phyloP scores from a whole-genome alignment of 2,888 invertebrate species.

The Drosophila monieri region DNA sequence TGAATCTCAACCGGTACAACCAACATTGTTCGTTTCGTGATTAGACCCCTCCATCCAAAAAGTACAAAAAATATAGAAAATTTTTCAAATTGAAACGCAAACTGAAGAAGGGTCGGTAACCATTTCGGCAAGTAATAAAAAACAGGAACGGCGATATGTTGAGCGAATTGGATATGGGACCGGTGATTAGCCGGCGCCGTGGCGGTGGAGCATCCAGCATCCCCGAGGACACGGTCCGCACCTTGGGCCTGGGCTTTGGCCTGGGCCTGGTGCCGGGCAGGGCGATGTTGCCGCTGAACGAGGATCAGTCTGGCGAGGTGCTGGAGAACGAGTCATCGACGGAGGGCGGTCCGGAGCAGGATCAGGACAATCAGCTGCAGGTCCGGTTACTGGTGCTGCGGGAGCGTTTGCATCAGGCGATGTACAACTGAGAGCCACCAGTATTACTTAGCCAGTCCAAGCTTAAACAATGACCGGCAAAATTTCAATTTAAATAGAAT shows the following conservation, averaged over 20 bases:
- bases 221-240: background rate
- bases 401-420: constrained; percentile 57
- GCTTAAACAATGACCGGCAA: background rate
- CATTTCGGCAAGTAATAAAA: background rate
- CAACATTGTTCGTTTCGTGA: constrained; percentile 3
- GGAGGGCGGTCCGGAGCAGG: constrained; percentile 13
- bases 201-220: constrained; percentile 42
- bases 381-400: constrained; percentile 52
- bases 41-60: background rate
- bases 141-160: constrained; percentile 7
- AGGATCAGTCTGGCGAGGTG: background rate
- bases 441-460: background rate
- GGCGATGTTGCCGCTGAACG: background rate
- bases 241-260: background rate
- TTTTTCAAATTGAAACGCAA: background rate
- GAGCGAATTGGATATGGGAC: constrained; percentile 6
- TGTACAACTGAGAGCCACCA: constrained; percentile 43
- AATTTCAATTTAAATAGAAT: constrained; percentile 1
- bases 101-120: background rate
- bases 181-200: constrained; percentile 14
- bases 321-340: background rate
- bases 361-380: constrained; percentile 55
- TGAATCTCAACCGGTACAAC: constrained; percentile 3
- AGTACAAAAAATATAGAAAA: background rate
- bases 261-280: background rate